Evolutionary conservation across 2,888 invertebrate species (phyloP).

Genomic region (Eupithecia subumbrata): DNA sequence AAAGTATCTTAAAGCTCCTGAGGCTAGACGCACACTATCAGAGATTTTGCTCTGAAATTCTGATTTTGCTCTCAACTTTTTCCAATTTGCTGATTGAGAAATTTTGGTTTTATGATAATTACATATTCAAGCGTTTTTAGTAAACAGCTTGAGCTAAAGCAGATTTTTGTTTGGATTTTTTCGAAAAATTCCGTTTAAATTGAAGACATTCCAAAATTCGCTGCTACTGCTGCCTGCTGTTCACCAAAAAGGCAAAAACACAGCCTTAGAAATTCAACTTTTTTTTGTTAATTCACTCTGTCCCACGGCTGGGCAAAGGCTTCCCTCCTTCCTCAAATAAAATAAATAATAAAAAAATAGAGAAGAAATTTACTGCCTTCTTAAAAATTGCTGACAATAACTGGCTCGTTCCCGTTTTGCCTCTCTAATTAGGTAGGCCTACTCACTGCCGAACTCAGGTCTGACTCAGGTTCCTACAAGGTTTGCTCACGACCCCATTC

Average conservation of each 20-base stretch:
- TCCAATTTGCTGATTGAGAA: background rate
- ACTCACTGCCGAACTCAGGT: background rate
- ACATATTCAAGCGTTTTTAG: background rate
- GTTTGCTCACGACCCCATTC: background rate
- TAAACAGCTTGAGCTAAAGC: background rate
- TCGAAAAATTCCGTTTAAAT: background rate
- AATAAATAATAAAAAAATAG: too few species aligned
- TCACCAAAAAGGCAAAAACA: background rate
- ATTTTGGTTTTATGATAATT: background rate
- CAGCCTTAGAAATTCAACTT: background rate
- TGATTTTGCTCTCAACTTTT: background rate
- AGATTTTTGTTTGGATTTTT: background rate
- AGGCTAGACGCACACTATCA: constrained; percentile 20
- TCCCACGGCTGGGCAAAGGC: too few species aligned
- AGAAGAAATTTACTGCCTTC: too few species aligned
- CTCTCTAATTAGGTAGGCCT: background rate
- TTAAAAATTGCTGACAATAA: background rate
- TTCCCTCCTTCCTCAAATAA: too few species aligned
- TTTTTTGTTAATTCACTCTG: too few species aligned
- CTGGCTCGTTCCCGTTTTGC: background rate
- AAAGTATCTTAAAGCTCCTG: constrained; percentile 22
- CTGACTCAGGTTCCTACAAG: background rate
- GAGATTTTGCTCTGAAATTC: background rate
- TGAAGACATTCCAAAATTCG: background rate
- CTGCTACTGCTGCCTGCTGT: background rate